Evolutionary conservation across 2,888 invertebrate species (phyloP).

Genomic region (Habroteleia sp.): DNA sequence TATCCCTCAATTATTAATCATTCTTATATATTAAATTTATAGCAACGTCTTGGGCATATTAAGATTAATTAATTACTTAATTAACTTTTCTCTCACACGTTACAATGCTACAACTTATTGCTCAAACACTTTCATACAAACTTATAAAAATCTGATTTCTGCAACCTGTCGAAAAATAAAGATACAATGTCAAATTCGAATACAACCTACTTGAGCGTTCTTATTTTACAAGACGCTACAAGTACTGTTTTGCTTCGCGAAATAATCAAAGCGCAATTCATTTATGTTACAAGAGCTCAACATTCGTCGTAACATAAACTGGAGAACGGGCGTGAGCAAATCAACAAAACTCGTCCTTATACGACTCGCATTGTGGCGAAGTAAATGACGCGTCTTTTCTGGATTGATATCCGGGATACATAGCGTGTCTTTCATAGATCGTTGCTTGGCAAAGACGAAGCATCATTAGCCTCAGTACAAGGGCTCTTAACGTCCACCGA

Average conservation of each 20-base stretch:
- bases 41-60: no score
- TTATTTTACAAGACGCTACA: not conserved
- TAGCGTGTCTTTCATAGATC: conserved; percentile 43
- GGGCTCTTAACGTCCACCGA: conserved; percentile 45
- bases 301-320: not conserved
- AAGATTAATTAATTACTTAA: no score
- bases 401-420: conserved; percentile 41
- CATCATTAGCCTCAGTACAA: conserved; percentile 59
- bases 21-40: no score
- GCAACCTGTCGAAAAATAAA: no score
- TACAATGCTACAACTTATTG: no score
- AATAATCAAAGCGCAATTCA: conserved; percentile 1
- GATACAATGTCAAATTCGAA: no score
- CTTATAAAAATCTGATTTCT: no score
- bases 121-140: no score
- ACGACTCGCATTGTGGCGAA: conserved; percentile 5
- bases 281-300: not conserved
- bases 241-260: not conserved
- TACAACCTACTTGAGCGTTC: no score
- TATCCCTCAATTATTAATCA: no score
- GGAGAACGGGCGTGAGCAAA: conserved; percentile 14
- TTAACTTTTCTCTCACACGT: no score
- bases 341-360: conserved; percentile 10
- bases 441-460: conserved; percentile 24
- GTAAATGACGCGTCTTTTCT: conserved; percentile 28